Conservation (phyloP, 2,113 vertebrate species). For the Misgurnus mizolepis region DNA sequence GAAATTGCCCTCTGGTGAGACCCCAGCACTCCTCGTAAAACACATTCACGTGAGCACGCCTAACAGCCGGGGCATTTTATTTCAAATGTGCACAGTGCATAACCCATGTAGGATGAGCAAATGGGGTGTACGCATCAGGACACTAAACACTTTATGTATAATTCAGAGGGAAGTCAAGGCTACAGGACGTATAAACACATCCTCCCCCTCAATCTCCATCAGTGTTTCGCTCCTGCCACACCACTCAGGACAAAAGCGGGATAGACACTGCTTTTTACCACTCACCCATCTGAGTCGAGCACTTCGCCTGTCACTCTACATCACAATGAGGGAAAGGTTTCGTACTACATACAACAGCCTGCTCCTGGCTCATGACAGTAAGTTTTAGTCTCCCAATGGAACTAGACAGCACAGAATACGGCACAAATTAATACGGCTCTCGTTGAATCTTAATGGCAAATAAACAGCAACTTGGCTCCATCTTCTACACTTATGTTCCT, state of each 20-base stretch:
- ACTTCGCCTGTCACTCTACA: conserved; percentile 40
- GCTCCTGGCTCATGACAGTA: conserved; percentile 4
- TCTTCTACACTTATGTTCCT: conserved; percentile 1
- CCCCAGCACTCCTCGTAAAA: conserved; percentile 26
- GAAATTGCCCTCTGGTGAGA: conserved; percentile 28
- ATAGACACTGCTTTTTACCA: conserved; percentile 36
- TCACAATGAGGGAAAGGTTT: conserved; percentile 40
- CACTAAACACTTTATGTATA: conserved; percentile 57
- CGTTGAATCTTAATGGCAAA: conserved; percentile 3
- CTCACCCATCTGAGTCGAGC: conserved; percentile 35
- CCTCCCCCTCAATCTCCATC: conserved; percentile 29
- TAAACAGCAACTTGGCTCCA: conserved; percentile 37
- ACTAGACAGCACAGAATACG: neutral
- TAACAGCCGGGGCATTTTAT: conserved; percentile 46
- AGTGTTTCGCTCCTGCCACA: conserved; percentile 11
- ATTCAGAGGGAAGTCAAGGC: conserved; percentile 55
- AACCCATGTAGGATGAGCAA: conserved; percentile 39
- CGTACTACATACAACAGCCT: conserved; percentile 15
- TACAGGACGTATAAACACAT: conserved; percentile 27
- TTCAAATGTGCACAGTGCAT: conserved; percentile 14
- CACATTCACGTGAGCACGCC: conserved; percentile 29
- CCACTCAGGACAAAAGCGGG: conserved; percentile 30
- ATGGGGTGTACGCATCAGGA: conserved; percentile 36
- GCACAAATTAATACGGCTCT: conserved; percentile 1
- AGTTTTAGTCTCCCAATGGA: neutral